Evolutionary conservation across 2,797 vertebrate genomes (phyloP), one percentile per base, ranked within the genome.

Genomic region (Mastacembelus armatus): DNA sequence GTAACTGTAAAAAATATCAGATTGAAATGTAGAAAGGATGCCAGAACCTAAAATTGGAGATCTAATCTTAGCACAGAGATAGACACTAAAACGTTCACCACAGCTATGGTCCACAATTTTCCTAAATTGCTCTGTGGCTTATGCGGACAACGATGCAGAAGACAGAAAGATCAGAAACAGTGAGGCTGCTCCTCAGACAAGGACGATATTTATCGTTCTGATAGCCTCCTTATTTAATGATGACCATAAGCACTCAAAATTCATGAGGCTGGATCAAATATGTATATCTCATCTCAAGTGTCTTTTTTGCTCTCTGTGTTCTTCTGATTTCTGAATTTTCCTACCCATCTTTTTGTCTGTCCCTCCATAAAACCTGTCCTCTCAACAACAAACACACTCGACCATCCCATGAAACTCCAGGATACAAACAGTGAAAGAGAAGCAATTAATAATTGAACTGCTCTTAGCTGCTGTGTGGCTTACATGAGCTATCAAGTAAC

Each of bases 361-460:
- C 10, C 24, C 38, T 26, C 18, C 24, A 50, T 66, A 49, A 52
- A 26, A 21, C 39, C 42, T 48, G n/a, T 42, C 47, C 36, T 57
- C 47, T 71, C 32, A 40, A 66, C 33, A 75, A 66, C 60, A 71
- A 56, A 71, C 26, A 50, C 43, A 35, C n/a, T 44, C 75, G 60
- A 83, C 89, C 78, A 67, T 51, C 49, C 32, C 63, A 33, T n/a
- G n/a, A n/a, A n/a, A 68, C 40, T 61, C 76, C 57, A 74, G 51
- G 72, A 71, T 36, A 63, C 55, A 66, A 71, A 75, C 30, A 0
- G 36, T 78, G 58, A 39, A 66, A 73, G 65, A 27, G 43, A 76
- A 59, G 70, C 33, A 67, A 73, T 92, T 64, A 91, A 93, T 92
- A 92, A 92, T 92, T 89, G 74, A 93, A 90, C 67, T 65, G 82